Evolutionary conservation across 1,140 invertebrate genomes (phyloP).

Genomic region (Trypoxylus dichotomus): DNA sequence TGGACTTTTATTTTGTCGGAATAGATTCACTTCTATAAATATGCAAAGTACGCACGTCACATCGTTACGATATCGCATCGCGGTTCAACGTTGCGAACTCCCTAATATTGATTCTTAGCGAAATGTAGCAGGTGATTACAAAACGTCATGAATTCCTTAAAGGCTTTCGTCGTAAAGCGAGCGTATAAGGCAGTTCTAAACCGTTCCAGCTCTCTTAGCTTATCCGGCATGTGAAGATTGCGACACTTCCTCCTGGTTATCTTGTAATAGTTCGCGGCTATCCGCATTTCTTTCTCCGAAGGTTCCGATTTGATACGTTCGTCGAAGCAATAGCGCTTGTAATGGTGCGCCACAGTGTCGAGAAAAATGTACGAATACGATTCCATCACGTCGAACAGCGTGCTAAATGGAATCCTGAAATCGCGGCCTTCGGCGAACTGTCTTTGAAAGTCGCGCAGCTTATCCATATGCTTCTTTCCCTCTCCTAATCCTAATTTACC

Average conservation of each 20-base stretch:
- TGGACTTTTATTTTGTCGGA: not conserved
- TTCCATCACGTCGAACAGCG: not conserved
- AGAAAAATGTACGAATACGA: not conserved
- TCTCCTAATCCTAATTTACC: not conserved
- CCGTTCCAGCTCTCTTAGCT: not conserved
- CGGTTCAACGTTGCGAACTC: no score
- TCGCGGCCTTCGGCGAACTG: not conserved
- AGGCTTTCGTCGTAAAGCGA: not conserved
- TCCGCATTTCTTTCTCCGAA: not conserved
- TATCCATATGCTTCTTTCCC: not conserved
- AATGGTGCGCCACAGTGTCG: not conserved
- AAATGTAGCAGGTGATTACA: not conserved
- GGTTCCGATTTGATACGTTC: not conserved
- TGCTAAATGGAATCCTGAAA: not conserved
- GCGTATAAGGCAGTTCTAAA: not conserved
- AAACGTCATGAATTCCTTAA: not conserved
- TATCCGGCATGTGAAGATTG: not conserved
- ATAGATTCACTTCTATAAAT: conserved; percentile 3
- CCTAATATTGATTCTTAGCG: not conserved
- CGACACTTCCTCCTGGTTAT: not conserved
- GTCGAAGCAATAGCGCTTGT: not conserved
- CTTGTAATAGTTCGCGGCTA: not conserved
- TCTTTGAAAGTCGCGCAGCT: not conserved
- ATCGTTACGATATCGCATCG: no score
- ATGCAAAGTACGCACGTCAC: not conserved